phyloP scores from a whole-genome alignment of 2,113 vertebrate genomes.

The Diadophis punctatus region DNA sequence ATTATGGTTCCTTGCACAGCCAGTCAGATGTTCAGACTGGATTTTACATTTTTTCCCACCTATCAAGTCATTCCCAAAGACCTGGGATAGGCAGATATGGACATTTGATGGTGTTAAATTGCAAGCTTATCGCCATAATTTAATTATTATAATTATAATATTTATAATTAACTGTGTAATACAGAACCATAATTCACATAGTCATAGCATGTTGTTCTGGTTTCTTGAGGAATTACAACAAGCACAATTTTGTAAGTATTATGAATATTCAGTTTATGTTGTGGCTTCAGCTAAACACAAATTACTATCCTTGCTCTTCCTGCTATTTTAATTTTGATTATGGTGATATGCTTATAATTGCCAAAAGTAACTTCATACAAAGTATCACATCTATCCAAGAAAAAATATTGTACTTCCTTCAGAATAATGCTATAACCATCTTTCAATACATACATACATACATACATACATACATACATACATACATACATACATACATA shows the following conservation, averaged over 20 bases:
- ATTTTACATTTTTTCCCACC: neutral
- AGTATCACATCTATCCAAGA: neutral
- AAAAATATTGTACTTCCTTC: no score
- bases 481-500: no score
- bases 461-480: no score
- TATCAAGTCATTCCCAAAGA: neutral
- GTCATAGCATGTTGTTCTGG: neutral
- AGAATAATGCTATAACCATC: no score
- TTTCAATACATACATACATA: no score
- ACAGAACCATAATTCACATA: neutral
- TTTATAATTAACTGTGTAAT: neutral
- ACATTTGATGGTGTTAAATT: neutral
- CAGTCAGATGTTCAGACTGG: neutral
- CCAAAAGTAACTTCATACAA: neutral
- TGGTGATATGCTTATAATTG: neutral
- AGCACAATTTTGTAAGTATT: neutral
- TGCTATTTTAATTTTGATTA: neutral
- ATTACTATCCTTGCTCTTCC: neutral
- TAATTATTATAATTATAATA: neutral
- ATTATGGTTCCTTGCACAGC: neutral
- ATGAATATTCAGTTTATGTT: neutral
- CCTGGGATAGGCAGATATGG: neutral
- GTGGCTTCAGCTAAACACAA: neutral
- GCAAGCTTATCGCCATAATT: neutral
- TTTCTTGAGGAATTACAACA: neutral